phyloP scores from a whole-genome alignment of 1,140 invertebrate species.

The Eubasilissa regina region DNA sequence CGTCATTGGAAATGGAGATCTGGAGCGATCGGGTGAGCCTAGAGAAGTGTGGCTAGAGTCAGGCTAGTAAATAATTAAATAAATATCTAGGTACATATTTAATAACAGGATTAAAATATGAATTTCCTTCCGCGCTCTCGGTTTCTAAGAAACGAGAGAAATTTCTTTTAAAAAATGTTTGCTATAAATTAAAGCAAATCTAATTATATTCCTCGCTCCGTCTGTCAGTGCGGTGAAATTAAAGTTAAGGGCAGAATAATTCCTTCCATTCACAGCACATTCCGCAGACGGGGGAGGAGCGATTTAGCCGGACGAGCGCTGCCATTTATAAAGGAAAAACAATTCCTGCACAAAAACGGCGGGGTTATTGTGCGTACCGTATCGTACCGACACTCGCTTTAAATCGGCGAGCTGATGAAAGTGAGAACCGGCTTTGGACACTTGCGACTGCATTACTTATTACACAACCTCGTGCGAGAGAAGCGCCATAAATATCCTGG shows the following conservation, averaged over 20 bases:
- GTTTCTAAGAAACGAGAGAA: neutral
- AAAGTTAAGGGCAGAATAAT: constrained; percentile 26
- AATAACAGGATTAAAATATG: neutral
- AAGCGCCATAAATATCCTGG: neutral
- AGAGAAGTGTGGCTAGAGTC: neutral
- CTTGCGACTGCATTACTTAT: too few species aligned
- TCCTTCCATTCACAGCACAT: constrained; percentile 26
- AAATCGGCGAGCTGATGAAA: too few species aligned
- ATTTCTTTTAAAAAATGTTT: constrained; percentile 7
- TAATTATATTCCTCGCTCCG: constrained; percentile 2
- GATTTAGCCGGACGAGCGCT: constrained; percentile 20
- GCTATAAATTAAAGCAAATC: constrained; percentile 15
- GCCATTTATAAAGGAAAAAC: constrained; percentile 30
- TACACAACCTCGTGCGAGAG: too few species aligned
- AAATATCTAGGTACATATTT: neutral
- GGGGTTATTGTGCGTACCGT: neutral
- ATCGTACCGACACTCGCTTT: too few species aligned
- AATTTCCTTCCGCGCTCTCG: neutral
- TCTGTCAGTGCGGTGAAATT: constrained; percentile 25
- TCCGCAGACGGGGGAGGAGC: constrained; percentile 9
- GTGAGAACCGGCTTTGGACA: too few species aligned
- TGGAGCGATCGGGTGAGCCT: too few species aligned
- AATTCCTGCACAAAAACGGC: neutral
- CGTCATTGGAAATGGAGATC: too few species aligned
- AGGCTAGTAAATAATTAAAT: neutral